Evolutionary conservation across 2,113 vertebrate genomes (phyloP), one percentile per base, ranked within the genome.

Genomic region (Setophaga coronata): DNA sequence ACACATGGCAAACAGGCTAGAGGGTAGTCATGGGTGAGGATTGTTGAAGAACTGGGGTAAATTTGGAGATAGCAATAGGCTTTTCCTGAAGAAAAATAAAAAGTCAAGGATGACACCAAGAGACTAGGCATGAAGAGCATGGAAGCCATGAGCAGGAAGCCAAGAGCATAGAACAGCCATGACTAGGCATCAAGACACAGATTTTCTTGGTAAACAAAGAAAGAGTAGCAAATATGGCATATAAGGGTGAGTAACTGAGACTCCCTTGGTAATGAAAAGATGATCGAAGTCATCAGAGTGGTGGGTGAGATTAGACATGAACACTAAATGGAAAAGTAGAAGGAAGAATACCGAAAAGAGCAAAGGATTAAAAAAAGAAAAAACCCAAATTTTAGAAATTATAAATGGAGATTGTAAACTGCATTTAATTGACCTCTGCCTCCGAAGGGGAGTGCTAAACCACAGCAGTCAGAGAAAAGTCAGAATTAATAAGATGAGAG

Each of bases 141-240:
- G 43, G 23, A 83, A 88, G 9, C 12, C 36, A 70, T 34, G 33
- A 57, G 14, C 54, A n/a, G 19, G 19, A 56, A 56, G 54, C 33
- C 54, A 56, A 56, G 54, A n/a, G 54, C 31, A 56, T 14, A 50
- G 40, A 62, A 66, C 14, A 81, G 25, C 38, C 13, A 40, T 2
- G 6, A 23, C n/a, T 25, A 64, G 15, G 4, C 12, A 16, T 26
- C 0, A 12, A 56, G 38, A 33, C 6, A 43, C 0, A 4, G 15
- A 50, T 82, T 74, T 74, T 91, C 34, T 84, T 73, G 26, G 14
- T 38, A 73, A 78, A 67, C 8, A 66, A 53, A 28, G 19, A 33
- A 72, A 57, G 18, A 66, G 7, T 38, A 38, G 14, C 29, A 87
- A 80, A 70, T 50, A 78, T 9, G 12, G 24, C 74, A 54, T 2